Percentiles rank a stretch among this genome's conserved stretches.
Evolutionary conservation across 2,888 invertebrate species (phyloP).

Genomic region (Pseudoips prasinana): DNA sequence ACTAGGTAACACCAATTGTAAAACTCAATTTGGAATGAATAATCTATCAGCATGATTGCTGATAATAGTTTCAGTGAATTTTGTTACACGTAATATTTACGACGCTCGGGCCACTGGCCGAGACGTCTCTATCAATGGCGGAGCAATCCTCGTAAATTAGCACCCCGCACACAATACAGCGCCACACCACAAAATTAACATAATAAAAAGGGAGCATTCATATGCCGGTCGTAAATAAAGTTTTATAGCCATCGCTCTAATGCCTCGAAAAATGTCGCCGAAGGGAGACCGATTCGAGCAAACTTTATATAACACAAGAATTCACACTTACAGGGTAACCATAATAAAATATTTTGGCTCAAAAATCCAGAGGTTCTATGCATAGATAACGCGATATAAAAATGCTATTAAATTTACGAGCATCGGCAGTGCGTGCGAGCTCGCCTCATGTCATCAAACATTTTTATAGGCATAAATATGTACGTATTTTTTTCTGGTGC

Average conservation of each 20-base stretch:
- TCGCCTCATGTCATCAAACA: constrained; percentile 32
- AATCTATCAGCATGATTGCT: too few relatives aligned
- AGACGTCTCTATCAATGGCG: constrained; percentile 33
- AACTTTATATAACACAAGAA: constrained; percentile 39
- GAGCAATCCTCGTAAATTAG: constrained; percentile 56
- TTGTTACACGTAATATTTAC: constrained; percentile 19
- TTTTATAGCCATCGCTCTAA: constrained; percentile 75
- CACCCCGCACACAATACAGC: constrained; percentile 49
- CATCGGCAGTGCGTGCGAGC: constrained; percentile 33
- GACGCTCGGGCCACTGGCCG: constrained; percentile 16
- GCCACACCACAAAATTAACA: constrained; percentile 66
- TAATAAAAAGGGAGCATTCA: constrained; percentile 76
- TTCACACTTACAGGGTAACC: constrained; percentile 37
- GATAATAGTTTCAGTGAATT: too few relatives aligned
- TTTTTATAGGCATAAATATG: constrained; percentile 36
- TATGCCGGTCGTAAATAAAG: constrained; percentile 70
- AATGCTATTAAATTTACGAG: constrained; percentile 46
- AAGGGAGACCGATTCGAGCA: constrained; percentile 34
- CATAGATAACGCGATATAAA: constrained; percentile 47
- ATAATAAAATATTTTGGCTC: constrained; percentile 41
- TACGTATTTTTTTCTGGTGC: constrained; percentile 30
- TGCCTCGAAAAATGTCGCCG: constrained; percentile 67
- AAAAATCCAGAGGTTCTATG: constrained; percentile 44
- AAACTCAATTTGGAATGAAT: too few relatives aligned
- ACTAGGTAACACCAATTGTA: too few relatives aligned